Evolutionary conservation across 2,888 invertebrate species (phyloP), one percentile per base, ranked within the genome.

Genomic region (Nomada ferruginata): DNA sequence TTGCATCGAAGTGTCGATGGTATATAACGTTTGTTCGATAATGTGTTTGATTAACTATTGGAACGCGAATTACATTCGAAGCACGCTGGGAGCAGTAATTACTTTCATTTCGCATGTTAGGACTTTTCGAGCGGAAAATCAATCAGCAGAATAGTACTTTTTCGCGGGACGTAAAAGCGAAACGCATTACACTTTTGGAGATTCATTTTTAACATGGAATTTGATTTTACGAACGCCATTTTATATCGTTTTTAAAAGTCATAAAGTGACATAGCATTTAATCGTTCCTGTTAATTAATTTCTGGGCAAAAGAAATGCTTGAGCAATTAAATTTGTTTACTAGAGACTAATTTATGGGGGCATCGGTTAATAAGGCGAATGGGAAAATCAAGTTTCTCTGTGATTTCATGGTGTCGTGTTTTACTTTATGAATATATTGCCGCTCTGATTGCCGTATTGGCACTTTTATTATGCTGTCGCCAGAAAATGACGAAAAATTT

Each of bases 391-490:
- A n/a, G 3, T 55, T 44, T 15, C 5, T 13, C 36, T 50, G 23
- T 3, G 3, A 53, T 53, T 53, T 42, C 18, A 52, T 18, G 23
- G 23, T 64, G 23, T 53, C 50, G 5, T 50, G 52, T 36, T 11
- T 23, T 20, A 20, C 18, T 53, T 68, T 42, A 44, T 57, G 44
- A 26, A 36, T 57, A 18, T 18, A 18, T 57, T 53, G 15, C 42
- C 23, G 23, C 23, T 23, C 23, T 23, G 23, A 23, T 23, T 47
- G 60, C 53, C 18, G 52, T 18, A 61, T 63, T 63, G 53, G 13
- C 18, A 42, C 4, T 63, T 70, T n/a, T 53, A 76, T 60, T 76
- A 76, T 42, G 26, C 26, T 20, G 26, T 53, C 9, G 4, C 11
- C 42, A n/a, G 9, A 29, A 15, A 44, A 7, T 18, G 50, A n/a